These are phyloP conservation scores for Gopherus evgoodei DNA, from an alignment of 2,113 vertebrate species.

Conservation along the genomic window DNA sequence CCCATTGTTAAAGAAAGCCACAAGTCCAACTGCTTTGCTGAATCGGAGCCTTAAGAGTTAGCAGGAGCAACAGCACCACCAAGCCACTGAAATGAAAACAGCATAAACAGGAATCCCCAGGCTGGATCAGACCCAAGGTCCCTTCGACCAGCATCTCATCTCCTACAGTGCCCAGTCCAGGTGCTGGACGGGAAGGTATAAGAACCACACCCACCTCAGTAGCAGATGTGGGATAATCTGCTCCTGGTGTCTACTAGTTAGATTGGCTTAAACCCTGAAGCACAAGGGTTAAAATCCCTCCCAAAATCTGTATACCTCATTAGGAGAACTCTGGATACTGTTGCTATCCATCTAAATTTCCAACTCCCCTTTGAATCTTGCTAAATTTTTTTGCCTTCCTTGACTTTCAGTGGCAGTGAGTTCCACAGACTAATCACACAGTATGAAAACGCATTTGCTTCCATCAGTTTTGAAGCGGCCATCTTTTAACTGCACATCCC, in stretches of 20 bases:
- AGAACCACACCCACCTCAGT: too few species aligned
- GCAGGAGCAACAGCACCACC: background rate
- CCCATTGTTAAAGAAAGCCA: background rate
- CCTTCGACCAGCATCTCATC: background rate
- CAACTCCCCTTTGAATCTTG: background rate
- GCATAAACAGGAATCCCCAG: background rate
- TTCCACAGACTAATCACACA: background rate
- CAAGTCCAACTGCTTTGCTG: background rate
- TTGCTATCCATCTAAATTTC: background rate
- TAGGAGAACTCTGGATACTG: too few species aligned
- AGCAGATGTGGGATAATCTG: background rate
- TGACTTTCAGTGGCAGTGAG: background rate
- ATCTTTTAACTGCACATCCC: too few species aligned
- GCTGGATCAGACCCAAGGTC: background rate
- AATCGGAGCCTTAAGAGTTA: background rate
- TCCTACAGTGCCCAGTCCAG: too few species aligned
- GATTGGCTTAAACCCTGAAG: background rate
- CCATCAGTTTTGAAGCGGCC: too few species aligned
- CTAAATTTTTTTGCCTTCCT: background rate
- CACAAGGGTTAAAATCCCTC: background rate
- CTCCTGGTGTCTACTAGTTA: background rate
- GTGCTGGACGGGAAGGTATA: background rate
- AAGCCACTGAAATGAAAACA: background rate
- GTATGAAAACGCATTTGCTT: too few species aligned
- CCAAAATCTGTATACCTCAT: background rate